phyloP scores from a whole-genome alignment of 2,113 vertebrate species.

The Pogona vitticeps region DNA sequence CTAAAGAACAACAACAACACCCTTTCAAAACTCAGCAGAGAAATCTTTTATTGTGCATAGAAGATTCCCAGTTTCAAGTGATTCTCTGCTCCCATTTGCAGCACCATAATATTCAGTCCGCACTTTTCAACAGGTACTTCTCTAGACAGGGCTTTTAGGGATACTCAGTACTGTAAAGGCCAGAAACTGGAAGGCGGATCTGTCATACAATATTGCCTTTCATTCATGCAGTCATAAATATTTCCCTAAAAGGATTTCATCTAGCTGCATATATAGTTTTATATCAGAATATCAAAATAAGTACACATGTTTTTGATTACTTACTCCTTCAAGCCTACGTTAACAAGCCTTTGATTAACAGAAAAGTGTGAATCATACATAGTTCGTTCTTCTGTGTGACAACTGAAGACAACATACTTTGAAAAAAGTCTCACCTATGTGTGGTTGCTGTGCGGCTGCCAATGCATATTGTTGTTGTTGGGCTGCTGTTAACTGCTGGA shows the following conservation, averaged over 20 bases:
- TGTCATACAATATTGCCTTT: neutral
- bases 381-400: neutral
- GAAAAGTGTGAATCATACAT: neutral
- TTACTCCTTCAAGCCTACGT: neutral
- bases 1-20: no score
- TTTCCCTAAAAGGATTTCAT: neutral
- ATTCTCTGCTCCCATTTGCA: neutral
- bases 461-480: slow-evolving; percentile 96
- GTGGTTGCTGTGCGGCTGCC: slow-evolving; percentile 95
- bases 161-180: neutral
- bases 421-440: slow-evolving; percentile 84
- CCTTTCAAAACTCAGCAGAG: neutral
- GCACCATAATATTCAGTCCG: neutral
- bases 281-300: neutral
- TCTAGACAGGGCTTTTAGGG: neutral
- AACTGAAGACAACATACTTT: neutral
- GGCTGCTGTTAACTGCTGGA: slow-evolving; percentile 94
- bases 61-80: neutral
- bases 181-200: neutral
- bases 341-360: neutral
- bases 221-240: neutral
- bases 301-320: neutral
- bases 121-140: neutral
- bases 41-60: neutral
- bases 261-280: neutral